Percentiles rank a stretch among this genome's conserved stretches.
These are phyloP conservation scores for Drosophila leontia DNA, from an alignment of 1,140 invertebrate species.

Conservation along the genomic window DNA sequence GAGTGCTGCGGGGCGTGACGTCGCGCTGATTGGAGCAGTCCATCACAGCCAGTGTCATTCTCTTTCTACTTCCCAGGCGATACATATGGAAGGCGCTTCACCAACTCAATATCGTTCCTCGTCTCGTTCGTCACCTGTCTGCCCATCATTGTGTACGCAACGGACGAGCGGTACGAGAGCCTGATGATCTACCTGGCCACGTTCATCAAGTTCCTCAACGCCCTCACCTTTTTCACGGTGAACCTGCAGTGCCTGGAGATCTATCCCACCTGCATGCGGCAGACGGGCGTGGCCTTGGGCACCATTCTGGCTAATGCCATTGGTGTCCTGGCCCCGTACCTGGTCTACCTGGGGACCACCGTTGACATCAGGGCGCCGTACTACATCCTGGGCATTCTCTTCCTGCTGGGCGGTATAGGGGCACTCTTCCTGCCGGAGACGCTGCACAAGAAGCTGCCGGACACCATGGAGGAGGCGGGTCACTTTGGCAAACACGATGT, in stretches of 20 bases:
- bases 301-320: conserved; percentile 87
- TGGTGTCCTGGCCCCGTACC: conserved; percentile 89
- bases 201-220: conserved; percentile 88
- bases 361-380: conserved; percentile 86
- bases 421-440: conserved; percentile 90
- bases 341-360: conserved; percentile 88
- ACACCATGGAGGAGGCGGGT: conserved; percentile 89
- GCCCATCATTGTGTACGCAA: conserved; percentile 83
- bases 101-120: conserved; percentile 85
- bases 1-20: conserved; percentile 45
- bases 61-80: conserved; percentile 74
- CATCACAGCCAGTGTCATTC: conserved; percentile 22
- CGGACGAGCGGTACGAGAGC: conserved; percentile 79
- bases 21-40: conserved; percentile 55
- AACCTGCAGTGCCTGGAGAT: conserved; percentile 89
- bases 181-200: conserved; percentile 85
- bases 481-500: conserved; percentile 88
- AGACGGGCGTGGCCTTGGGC: conserved; percentile 88
- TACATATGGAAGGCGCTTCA: conserved; percentile 86
- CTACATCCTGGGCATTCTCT: conserved; percentile 86
- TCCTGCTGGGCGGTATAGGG: conserved; percentile 86
- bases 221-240: conserved; percentile 88
- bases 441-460: conserved; percentile 88
- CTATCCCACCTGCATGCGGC: conserved; percentile 89
- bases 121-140: conserved; percentile 85